phyloP scores from a whole-genome alignment of 1,140 invertebrate genomes.

The Asbolus verrucosus region DNA sequence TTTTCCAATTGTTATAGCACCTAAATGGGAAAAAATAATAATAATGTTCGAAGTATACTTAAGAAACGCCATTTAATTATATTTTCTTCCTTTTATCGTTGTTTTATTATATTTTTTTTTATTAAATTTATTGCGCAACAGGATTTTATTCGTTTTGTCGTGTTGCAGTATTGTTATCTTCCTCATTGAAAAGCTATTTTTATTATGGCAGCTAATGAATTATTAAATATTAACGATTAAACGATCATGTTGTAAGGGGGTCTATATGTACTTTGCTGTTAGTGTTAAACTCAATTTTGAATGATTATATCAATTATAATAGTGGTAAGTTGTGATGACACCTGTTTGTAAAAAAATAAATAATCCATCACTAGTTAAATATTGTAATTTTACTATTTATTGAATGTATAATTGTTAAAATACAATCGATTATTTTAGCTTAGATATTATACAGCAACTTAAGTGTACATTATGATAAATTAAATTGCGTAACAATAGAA shows the following conservation, averaged over 20 bases:
- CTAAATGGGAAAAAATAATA: constrained; percentile 6
- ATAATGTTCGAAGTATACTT: neutral
- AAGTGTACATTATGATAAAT: constrained; percentile 25
- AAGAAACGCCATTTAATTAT: constrained; percentile 7
- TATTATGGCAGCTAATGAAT: constrained; percentile 7
- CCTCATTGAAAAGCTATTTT: constrained; percentile 7
- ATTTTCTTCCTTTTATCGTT: constrained; percentile 11
- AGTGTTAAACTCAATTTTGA: constrained; percentile 33
- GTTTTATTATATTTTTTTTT: neutral
- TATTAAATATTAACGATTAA: neutral
- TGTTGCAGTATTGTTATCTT: neutral
- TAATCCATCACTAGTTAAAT: constrained; percentile 37
- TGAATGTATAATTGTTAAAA: constrained; percentile 31
- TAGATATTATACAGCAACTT: constrained; percentile 39
- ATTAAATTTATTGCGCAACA: constrained; percentile 7
- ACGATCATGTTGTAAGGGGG: constrained; percentile 17
- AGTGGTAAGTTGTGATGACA: constrained; percentile 32
- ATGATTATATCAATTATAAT: constrained; percentile 20
- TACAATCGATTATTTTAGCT: constrained; percentile 28
- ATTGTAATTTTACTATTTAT: constrained; percentile 38
- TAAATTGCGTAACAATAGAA: constrained; percentile 30
- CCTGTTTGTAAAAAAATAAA: constrained; percentile 36
- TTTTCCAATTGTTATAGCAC: constrained; percentile 10
- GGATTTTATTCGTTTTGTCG: too few species aligned
- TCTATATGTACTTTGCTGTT: constrained; percentile 35